These are phyloP conservation scores for Sapayoa aenigma DNA, from an alignment of 2,113 vertebrate species.

Conservation along the genomic window DNA sequence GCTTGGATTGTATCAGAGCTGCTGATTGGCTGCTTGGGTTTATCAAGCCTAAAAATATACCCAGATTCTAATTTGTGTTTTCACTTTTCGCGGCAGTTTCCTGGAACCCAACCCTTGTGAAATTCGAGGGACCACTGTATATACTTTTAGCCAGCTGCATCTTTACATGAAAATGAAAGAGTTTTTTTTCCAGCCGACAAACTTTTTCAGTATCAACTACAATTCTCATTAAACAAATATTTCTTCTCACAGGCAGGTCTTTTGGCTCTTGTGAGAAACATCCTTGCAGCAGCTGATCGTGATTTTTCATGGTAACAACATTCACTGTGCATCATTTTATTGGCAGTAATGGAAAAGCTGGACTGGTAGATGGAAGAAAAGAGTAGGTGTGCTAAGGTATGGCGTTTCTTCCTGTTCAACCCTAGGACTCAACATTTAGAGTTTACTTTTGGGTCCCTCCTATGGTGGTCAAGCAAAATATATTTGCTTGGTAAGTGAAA, in stretches of 20 bases:
- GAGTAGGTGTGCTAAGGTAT: neutral
- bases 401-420: neutral
- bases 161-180: neutral
- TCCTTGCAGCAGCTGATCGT: neutral
- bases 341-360: neutral
- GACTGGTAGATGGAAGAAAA: neutral
- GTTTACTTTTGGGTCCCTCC: neutral
- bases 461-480: rapidly evolving
- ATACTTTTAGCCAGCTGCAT: neutral
- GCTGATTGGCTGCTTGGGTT: too few relatives aligned
- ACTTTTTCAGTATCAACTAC: neutral
- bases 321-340: neutral
- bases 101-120: too few relatives aligned
- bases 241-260: neutral
- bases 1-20: too few relatives aligned
- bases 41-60: too few relatives aligned
- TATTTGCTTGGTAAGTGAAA: neutral
- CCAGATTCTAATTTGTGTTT: too few relatives aligned
- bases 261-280: neutral
- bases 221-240: neutral
- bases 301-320: neutral
- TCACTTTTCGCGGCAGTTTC: too few relatives aligned
- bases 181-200: neutral
- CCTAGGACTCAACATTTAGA: neutral
- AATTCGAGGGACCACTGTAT: too few relatives aligned